Base-by-base conservation (phyloP, 2,888 invertebrate species). In the Uropetala carovei region DNA sequence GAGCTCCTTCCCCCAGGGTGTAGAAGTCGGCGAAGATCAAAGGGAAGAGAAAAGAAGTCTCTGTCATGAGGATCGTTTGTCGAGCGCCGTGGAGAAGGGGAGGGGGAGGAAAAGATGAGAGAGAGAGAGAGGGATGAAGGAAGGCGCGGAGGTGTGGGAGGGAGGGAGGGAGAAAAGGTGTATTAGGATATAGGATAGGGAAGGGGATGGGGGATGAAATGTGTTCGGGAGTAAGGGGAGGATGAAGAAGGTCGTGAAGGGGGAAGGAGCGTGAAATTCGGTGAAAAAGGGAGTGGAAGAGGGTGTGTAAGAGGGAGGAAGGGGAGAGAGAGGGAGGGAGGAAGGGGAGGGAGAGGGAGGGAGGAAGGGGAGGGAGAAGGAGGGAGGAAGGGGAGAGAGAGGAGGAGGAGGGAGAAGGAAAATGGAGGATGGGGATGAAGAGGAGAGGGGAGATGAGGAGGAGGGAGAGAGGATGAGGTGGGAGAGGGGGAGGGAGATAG, bases 71-170 rank as follows among this genome's bases (percentile, higher is more conserved):
- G 83, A 43, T 92, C 43, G 60, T 83, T 75, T 68, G 85, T 85
- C 58, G 68, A 92, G 27, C 60, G n/a, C 84, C 64, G 91, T 56
- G 18, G 83, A 93, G 92, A 92, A 92, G 56, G 92, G 92, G 93
- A 93, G 64, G 58, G 92, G 92, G 84, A 92, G 92, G 92, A 85
- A 93, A 93, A 5, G 5, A 5, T 3, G 93, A 93, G 94, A 93
- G 93, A 93, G 43, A 43, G 43, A 43, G 93, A 92, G 92, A 93
- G 94, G 92, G 30, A 27, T 27, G 92, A 59, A 7, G 82, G 59
- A 59, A 27, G 43, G 92, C 58, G n/a, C n/a, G 92, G 92, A 93
- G 94, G 92, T 16, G 16, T 30, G 82, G 84, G 13, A 82, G 59
- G 22, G 14, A 18, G 83, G 82, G 11, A 81, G 83, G 83, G 91